Evolutionary conservation across 2,888 invertebrate species (phyloP).

Genomic region (Drosophila bunnanda): DNA sequence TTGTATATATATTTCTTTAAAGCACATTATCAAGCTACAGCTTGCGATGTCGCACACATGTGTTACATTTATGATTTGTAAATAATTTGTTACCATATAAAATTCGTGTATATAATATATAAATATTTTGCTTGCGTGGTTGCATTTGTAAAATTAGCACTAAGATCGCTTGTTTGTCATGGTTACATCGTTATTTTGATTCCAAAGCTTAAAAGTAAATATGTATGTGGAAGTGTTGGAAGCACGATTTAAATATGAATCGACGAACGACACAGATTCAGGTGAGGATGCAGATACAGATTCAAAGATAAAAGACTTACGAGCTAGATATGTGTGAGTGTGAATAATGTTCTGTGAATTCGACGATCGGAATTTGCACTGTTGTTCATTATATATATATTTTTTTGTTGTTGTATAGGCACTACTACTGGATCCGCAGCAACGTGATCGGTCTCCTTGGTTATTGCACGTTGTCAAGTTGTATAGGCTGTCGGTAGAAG

Average conservation of each 20-base stretch:
- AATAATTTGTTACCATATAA: constrained; percentile 63
- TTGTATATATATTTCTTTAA: constrained; percentile 54
- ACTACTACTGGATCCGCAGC: constrained; percentile 48
- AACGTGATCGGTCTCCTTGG: constrained; percentile 25
- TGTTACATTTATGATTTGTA: constrained; percentile 35
- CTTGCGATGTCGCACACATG: constrained; percentile 66
- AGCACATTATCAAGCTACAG: constrained; percentile 69
- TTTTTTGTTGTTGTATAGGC: constrained; percentile 47
- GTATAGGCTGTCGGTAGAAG: no score
- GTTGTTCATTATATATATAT: not conserved
- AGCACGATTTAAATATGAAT: constrained; percentile 59
- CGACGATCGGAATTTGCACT: constrained; percentile 39
- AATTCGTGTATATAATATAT: constrained; percentile 64
- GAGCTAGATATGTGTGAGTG: constrained; percentile 31
- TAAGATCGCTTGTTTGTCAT: constrained; percentile 48
- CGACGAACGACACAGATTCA: constrained; percentile 31
- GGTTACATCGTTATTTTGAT: constrained; percentile 52
- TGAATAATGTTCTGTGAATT: constrained; percentile 6
- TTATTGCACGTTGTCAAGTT: constrained; percentile 58
- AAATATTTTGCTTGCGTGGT: constrained; percentile 55
- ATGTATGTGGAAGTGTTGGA: constrained; percentile 59
- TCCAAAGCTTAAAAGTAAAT: constrained; percentile 48
- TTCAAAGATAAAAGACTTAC: constrained; percentile 23
- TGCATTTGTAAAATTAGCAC: constrained; percentile 58
- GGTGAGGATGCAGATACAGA: constrained; percentile 13